These are phyloP conservation scores for Nasonia longicornis DNA, from an alignment of 1,140 invertebrate species.

Conservation along the genomic window DNA sequence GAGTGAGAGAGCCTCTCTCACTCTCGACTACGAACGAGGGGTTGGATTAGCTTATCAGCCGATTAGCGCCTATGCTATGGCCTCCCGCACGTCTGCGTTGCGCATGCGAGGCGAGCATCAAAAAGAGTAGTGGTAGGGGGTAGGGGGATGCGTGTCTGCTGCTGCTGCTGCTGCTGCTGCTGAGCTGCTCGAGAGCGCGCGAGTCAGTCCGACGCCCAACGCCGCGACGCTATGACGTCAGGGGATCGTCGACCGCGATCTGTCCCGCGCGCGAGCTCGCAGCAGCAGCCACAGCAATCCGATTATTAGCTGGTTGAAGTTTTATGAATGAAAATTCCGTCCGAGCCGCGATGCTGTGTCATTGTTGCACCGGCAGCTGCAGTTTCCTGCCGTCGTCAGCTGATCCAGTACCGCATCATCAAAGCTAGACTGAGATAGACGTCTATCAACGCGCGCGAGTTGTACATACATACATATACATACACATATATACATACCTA, in stretches of 20 bases:
- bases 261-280: not conserved
- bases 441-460: not conserved
- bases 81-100: no score
- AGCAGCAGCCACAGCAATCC: not conserved
- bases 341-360: not conserved
- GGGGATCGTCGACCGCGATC: constrained; percentile 54
- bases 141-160: not conserved
- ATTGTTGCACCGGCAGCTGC: not conserved
- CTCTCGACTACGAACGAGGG: no score
- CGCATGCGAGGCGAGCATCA: no score
- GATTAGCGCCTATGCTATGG: no score
- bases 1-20: no score
- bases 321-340: constrained; percentile 60
- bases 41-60: no score
- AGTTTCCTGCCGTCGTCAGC: not conserved
- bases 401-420: no score
- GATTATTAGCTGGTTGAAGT: constrained; percentile 48
- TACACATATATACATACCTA: not conserved
- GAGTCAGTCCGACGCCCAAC: constrained; percentile 66
- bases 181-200: not conserved
- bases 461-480: not conserved
- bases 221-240: constrained; percentile 66
- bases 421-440: not conserved
- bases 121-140: not conserved
- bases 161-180: not conserved